Percentiles rank a stretch among this genome's conserved stretches.
phyloP scores from a whole-genome alignment of 1,140 invertebrate species.

The Probaryconus sp. region DNA sequence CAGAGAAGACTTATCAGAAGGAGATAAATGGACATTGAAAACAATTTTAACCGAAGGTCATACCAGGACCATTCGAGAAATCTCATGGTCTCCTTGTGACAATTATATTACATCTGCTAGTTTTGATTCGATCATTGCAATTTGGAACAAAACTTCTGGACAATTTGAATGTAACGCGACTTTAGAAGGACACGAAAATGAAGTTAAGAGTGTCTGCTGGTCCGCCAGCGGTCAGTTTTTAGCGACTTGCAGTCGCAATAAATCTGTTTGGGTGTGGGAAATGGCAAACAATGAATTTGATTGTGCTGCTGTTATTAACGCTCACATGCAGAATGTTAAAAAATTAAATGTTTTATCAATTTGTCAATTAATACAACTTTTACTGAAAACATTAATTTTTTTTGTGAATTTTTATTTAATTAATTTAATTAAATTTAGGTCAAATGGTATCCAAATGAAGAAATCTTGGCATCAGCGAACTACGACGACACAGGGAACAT shows the following conservation, averaged over 20 bases:
- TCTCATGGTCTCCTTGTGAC: conserved; percentile 96
- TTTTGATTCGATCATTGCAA: conserved; percentile 96
- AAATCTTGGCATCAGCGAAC: conserved; percentile 94
- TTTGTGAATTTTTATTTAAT: too few species aligned
- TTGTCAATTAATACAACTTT: too few species aligned
- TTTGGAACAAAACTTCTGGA: conserved; percentile 91
- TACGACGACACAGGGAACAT: conserved; percentile 98
- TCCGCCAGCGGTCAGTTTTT: conserved; percentile 90
- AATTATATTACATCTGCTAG: conserved; percentile 95
- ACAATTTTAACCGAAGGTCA: conserved; percentile 93
- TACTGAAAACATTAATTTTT: too few species aligned
- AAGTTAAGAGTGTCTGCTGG: conserved; percentile 98
- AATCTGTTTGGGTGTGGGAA: conserved; percentile 99
- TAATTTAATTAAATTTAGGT: conserved; percentile 82
- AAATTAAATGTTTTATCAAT: conserved; percentile 78
- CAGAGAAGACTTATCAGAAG: conserved; percentile 90
- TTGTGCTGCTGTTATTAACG: conserved; percentile 96
- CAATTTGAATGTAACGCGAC: conserved; percentile 96
- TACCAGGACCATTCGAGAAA: conserved; percentile 92
- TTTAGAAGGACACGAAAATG: conserved; percentile 98
- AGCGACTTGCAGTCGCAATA: conserved; percentile 97
- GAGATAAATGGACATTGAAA: conserved; percentile 86
- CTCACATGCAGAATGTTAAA: conserved; percentile 97
- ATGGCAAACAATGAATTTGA: conserved; percentile 94
- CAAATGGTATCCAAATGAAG: conserved; percentile 93